Conservation (phyloP, 2,888 invertebrate species). For the Xestia xanthographa region DNA sequence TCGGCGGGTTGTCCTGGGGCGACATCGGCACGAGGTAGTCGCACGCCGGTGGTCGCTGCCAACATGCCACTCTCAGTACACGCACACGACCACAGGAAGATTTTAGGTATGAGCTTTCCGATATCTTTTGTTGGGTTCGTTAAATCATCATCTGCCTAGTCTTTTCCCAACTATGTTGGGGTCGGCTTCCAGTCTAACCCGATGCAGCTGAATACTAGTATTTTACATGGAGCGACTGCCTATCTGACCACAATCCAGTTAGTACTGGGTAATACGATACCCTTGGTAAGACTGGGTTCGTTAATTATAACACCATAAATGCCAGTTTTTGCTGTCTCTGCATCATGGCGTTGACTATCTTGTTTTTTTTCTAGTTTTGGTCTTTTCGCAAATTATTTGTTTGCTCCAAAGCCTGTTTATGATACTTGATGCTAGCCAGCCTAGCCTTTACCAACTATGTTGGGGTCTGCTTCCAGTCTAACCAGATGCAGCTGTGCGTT, state of each 20-base stretch:
- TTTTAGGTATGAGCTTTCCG: conserved; percentile 44
- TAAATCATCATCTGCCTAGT: not conserved
- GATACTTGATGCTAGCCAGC: not conserved
- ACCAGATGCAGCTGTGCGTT: no score
- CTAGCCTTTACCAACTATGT: not conserved
- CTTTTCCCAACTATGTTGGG: no score
- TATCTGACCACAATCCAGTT: no score
- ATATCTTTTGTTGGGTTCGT: conserved; percentile 39
- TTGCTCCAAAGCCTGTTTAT: not conserved
- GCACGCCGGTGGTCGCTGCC: conserved; percentile 86
- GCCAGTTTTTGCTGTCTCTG: accelerated
- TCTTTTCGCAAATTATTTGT: not conserved
- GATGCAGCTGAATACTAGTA: no score
- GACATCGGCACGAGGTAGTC: conserved; percentile 90
- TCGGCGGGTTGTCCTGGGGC: conserved; percentile 81
- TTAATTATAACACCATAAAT: not conserved
- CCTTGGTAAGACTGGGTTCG: not conserved
- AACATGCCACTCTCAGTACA: conserved; percentile 87
- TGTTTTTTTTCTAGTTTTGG: not conserved
- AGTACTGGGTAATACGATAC: no score
- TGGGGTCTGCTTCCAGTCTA: not conserved
- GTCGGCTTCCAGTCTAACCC: no score
- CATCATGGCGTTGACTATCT: not conserved
- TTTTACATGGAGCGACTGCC: no score
- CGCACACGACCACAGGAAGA: conserved; percentile 78